These are phyloP conservation scores for Serinus canaria DNA, from an alignment of 2,113 vertebrate species.

Conservation along the genomic window DNA sequence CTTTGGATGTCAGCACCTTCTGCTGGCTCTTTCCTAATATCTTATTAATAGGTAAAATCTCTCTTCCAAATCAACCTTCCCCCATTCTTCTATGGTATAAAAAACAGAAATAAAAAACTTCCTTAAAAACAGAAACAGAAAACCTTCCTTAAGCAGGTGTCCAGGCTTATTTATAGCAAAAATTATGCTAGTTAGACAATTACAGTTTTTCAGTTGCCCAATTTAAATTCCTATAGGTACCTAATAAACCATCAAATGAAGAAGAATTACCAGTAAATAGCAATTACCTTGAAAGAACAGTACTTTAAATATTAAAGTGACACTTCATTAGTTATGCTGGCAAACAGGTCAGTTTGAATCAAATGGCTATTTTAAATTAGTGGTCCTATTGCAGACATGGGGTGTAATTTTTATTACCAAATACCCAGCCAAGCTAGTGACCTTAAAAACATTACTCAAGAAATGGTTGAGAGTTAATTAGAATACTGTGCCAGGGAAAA, in stretches of 20 bases:
- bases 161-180: slow-evolving; percentile 52
- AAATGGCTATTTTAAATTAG: slow-evolving; percentile 62
- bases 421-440: slow-evolving; percentile 50
- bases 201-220: slow-evolving; percentile 60
- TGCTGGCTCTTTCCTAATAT: neutral
- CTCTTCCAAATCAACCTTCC: neutral
- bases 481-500: neutral
- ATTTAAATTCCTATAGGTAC: slow-evolving; percentile 54
- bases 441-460: slow-evolving; percentile 55
- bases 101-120: neutral
- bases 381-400: slow-evolving; percentile 46
- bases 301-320: slow-evolving; percentile 52
- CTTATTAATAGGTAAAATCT: slow-evolving; percentile 16
- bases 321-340: slow-evolving; percentile 49
- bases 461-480: slow-evolving; percentile 53
- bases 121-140: neutral
- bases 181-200: slow-evolving; percentile 52
- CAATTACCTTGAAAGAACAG: slow-evolving; percentile 57
- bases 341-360: slow-evolving; percentile 54
- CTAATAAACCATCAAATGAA: slow-evolving; percentile 62
- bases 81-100: neutral
- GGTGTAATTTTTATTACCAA: slow-evolving; percentile 56
- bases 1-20: slow-evolving; percentile 1
- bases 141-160: slow-evolving; percentile 15
- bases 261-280: slow-evolving; percentile 58